A percentile compares a stretch with the other conserved stretches of the same genome.
Conservation (phyloP, 2,888 invertebrate genomes). For the Drosophila mimica region DNA sequence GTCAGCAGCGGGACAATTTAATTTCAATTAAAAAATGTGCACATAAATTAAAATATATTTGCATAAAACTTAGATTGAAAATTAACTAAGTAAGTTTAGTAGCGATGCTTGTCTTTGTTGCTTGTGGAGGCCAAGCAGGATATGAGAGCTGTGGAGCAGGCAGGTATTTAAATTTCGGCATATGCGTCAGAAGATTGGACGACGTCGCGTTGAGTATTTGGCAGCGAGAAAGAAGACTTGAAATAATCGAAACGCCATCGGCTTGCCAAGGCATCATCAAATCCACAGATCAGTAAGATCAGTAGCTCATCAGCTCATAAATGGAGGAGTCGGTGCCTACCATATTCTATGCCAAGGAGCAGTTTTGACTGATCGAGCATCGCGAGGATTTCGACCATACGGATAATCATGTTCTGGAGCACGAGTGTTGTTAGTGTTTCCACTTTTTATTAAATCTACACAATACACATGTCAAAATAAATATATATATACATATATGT, state of each 20-base stretch:
- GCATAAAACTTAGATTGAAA: neutral
- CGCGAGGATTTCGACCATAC: slow-evolving; percentile 53
- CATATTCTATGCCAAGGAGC: slow-evolving; percentile 72
- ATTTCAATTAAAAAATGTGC: slow-evolving; percentile 23
- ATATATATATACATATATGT: neutral
- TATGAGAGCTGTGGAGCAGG: slow-evolving; percentile 56
- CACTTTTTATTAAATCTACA: neutral
- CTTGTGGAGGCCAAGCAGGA: slow-evolving; percentile 58
- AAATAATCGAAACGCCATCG: slow-evolving; percentile 34
- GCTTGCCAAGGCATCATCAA: slow-evolving; percentile 27
- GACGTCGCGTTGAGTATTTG: slow-evolving; percentile 56
- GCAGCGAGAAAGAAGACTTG: slow-evolving; percentile 25
- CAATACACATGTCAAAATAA: neutral
- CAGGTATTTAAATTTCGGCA: slow-evolving; percentile 52
- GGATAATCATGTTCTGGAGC: slow-evolving; percentile 35
- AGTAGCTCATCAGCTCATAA: slow-evolving; percentile 59
- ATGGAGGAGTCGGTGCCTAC: slow-evolving; percentile 74
- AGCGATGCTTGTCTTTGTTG: slow-evolving; percentile 56
- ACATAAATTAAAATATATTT: slow-evolving; percentile 8
- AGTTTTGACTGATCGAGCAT: slow-evolving; percentile 63
- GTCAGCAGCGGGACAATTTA: slow-evolving; percentile 12
- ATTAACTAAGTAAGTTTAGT: neutral
- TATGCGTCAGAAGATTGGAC: slow-evolving; percentile 54
- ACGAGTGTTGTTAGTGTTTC: slow-evolving; percentile 1
- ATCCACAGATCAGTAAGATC: slow-evolving; percentile 52